phyloP scores from a whole-genome alignment of 2,888 invertebrate genomes.

The Dichetophora obliterata region DNA sequence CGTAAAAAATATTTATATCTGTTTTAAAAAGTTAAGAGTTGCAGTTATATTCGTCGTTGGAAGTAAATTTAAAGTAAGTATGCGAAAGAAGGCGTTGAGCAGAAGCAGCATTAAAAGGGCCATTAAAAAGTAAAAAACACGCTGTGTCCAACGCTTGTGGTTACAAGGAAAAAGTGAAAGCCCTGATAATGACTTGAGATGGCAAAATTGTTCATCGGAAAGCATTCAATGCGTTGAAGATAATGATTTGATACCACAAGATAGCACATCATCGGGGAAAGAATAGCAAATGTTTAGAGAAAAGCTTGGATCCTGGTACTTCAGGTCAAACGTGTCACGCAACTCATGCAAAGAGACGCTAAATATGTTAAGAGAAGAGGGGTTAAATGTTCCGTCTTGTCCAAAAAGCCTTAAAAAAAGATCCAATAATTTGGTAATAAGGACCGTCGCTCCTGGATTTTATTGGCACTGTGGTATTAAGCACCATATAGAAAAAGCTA shows the following conservation, averaged over 20 bases:
- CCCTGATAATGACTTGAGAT: background rate
- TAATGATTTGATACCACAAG: too few relatives aligned
- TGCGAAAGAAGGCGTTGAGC: background rate
- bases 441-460: background rate
- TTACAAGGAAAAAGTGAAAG: background rate
- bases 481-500: too few relatives aligned
- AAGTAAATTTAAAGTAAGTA: background rate
- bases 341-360: background rate
- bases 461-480: background rate
- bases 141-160: background rate
- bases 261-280: too few relatives aligned
- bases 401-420: too few relatives aligned
- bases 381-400: too few relatives aligned
- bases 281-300: background rate
- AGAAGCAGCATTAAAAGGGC: slow-evolving; percentile 1
- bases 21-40: too few relatives aligned
- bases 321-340: background rate
- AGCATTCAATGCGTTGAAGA: too few relatives aligned
- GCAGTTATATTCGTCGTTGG: too few relatives aligned
- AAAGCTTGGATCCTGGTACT: background rate
- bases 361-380: background rate
- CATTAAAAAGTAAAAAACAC: background rate
- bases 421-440: background rate
- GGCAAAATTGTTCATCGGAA: too few relatives aligned
- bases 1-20: too few relatives aligned